Base-by-base conservation (phyloP, 2,888 invertebrate genomes). In the Pristionchus fissidentatus region DNA sequence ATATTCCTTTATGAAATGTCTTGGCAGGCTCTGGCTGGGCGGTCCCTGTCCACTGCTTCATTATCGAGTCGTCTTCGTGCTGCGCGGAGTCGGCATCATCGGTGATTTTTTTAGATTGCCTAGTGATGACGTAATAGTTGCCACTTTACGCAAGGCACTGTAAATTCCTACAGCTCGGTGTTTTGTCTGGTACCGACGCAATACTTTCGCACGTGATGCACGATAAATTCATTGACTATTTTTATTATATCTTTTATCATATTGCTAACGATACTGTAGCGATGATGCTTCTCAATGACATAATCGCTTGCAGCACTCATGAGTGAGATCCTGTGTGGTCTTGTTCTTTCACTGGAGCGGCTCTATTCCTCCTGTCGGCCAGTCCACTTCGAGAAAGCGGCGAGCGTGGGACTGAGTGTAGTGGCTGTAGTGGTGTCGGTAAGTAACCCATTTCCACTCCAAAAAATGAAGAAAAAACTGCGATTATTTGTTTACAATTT, bases 281-380 rank as follows among this genome's bases (percentile, higher is more conserved):
- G n/a, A n/a, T n/a, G n/a, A n/a, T n/a, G n/a, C n/a, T n/a, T n/a
- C n/a, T n/a, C n/a, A n/a, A n/a, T n/a, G n/a, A n/a, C n/a, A n/a
- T n/a, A n/a, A n/a, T n/a, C n/a, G n/a, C n/a, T 49, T 49, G 0
- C 77, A 77, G 77, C 77, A 29, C 35, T 77, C 8, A 52, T 52
- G 77, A 22, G 32, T 5, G 49, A 77, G 49, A 77, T 77, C 29
- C 52, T 77, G 15, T 49, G 46, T 8, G 77, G 32, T 7, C 77
- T 77, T 32, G 26, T 52, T 8, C 77, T 77, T 4, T 77, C 77
- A 1, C 52, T 77, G 19, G 77, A 77, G n/a, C 29, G 77, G 1
- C 52, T 77, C 77, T 77, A 77, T 49, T 77, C 77, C 49, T 46
- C 77, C 32, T 29, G 46, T 32, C 32, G 32, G 19, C 77, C 77